Percentiles rank a stretch among this genome's conserved stretches.
Evolutionary conservation across 2,797 vertebrate species (phyloP).

Genomic region (Tauraco hartlaubi): DNA sequence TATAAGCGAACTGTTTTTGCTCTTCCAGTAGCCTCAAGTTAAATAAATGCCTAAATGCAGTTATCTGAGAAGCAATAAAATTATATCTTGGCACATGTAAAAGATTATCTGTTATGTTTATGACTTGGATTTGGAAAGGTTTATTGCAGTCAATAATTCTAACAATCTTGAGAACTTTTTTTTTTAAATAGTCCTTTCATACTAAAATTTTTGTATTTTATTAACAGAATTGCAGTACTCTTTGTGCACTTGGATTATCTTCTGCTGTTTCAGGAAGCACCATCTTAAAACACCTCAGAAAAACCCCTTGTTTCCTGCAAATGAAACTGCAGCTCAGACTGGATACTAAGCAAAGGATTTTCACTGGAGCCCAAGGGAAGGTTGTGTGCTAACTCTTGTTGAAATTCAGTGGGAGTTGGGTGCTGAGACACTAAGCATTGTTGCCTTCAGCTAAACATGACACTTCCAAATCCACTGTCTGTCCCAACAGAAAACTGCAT

Average conservation of each 20-base stretch:
- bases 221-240: background rate
- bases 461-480: constrained; percentile 3
- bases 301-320: background rate
- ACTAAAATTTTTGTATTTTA: background rate
- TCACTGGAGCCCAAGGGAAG: constrained; percentile 54
- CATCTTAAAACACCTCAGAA: constrained; percentile 19
- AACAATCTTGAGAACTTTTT: background rate
- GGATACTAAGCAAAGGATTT: constrained; percentile 1
- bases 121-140: background rate
- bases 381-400: constrained; percentile 44
- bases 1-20: background rate
- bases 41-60: constrained; percentile 34
- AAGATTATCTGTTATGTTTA: background rate
- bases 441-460: constrained; percentile 60
- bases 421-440: constrained; percentile 22
- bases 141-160: background rate
- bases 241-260: background rate
- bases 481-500: constrained; percentile 4
- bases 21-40: constrained; percentile 11
- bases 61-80: constrained; percentile 60
- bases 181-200: background rate
- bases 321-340: background rate
- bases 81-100: background rate
- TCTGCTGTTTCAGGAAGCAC: constrained; percentile 1
- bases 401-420: constrained; percentile 51